Base-by-base conservation (phyloP, 2,113 vertebrate species). In the Calidris pugnax region DNA sequence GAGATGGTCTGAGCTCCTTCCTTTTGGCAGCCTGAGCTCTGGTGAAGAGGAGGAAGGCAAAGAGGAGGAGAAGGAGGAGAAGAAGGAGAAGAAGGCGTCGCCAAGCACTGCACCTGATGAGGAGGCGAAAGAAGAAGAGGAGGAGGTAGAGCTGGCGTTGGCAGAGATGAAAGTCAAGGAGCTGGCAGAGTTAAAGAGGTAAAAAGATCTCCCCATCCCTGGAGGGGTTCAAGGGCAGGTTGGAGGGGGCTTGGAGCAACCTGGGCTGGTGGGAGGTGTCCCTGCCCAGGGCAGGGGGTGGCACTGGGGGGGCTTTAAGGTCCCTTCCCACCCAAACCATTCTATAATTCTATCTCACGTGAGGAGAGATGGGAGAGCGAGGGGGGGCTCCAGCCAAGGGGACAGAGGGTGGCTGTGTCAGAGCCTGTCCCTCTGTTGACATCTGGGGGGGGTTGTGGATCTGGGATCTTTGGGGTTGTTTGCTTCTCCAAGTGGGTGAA, bases 131-230 rank as follows among this genome's bases (percentile, higher is more conserved):
- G 96, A 97, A 5, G 98, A 98, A 7, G 97, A 98, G 12, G 98
- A 98, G 4, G 97, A 99, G 76, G 97, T 99, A 93, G 98, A 99
- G 57, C 97, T 91, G 87, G 98, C 98, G 0, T 87, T 99, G 93
- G 98, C 99, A 0, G 98, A 99, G 85, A 92, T 99, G 96, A 99
- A 99, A 89, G 98, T 98, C 1, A 97, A 99, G 87, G 99, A 99
- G 91, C 96, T 99, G 88, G 98, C 99, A 0, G 98, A 99, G 66
- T 97, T 99, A 14, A 99, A 98, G 94, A 98, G 99, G 99, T 99
- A 90, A 7, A 51, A 57, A 15, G 6, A 24, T 26, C 18, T 55
- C 51, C 15, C 51, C 28, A 18, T 30, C 9, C 28, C 53, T 55
- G 28, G 53, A 55, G 53, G 28, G 28, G 53, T 55, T 55, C 53